Percentiles rank a stretch among this genome's conserved stretches.
phyloP scores from a whole-genome alignment of 2,113 vertebrate genomes.

The Hystrix cristata region DNA sequence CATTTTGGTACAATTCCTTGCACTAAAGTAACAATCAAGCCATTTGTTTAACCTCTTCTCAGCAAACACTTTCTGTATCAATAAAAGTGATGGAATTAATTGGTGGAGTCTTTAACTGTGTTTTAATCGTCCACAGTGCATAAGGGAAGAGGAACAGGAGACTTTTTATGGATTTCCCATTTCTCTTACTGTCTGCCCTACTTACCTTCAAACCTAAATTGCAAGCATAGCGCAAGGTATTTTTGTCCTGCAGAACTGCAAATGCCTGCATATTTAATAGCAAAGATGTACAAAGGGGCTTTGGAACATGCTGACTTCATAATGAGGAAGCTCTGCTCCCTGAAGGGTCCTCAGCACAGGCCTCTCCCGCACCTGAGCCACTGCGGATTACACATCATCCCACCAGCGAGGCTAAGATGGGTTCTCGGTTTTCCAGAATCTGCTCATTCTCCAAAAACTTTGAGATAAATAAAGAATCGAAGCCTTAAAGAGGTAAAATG shows the following conservation, averaged over 20 bases:
- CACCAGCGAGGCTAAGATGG: background rate
- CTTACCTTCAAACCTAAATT: slow-evolving; percentile 74
- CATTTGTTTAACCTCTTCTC: background rate
- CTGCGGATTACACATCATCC: background rate
- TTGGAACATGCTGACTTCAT: slow-evolving; percentile 59
- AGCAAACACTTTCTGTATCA: slow-evolving; percentile 4
- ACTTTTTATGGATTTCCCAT: slow-evolving; percentile 64
- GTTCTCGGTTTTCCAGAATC: background rate
- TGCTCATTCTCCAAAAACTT: background rate
- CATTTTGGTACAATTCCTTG: background rate
- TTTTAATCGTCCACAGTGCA: slow-evolving; percentile 62
- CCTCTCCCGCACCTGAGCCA: background rate
- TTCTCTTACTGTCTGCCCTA: slow-evolving; percentile 68
- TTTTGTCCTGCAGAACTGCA: slow-evolving; percentile 64
- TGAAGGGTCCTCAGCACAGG: slow-evolving; percentile 36
- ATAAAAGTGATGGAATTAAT: slow-evolving; percentile 45
- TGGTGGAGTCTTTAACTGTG: slow-evolving; percentile 4
- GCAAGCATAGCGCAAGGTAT: slow-evolving; percentile 65
- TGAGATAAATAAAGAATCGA: background rate
- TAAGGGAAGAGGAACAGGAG: slow-evolving; percentile 36
- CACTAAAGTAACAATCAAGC: background rate
- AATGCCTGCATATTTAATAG: slow-evolving; percentile 53
- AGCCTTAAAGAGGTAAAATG: background rate
- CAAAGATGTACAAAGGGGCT: slow-evolving; percentile 56
- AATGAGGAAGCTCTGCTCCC: slow-evolving; percentile 62